Percentiles rank a stretch among this genome's conserved stretches.
phyloP scores from a whole-genome alignment of 2,888 invertebrate species.

The Agrochola macilenta region DNA sequence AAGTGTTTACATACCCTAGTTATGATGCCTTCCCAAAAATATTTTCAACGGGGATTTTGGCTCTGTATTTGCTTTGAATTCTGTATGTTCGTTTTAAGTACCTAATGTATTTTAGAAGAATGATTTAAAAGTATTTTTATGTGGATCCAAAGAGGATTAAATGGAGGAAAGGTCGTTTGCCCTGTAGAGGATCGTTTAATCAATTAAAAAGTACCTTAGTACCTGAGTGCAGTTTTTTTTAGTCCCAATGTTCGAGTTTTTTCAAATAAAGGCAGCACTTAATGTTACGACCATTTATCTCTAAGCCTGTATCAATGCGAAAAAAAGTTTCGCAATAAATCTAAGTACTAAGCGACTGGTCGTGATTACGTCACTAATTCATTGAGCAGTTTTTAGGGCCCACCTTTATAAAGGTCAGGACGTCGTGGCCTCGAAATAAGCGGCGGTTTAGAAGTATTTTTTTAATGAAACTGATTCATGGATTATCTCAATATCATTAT shows the following conservation, averaged over 20 bases:
- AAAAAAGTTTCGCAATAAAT: constrained; percentile 69
- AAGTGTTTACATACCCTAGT: constrained; percentile 22
- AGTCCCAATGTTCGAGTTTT: constrained; percentile 2
- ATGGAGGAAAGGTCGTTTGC: neutral
- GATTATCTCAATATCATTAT: neutral
- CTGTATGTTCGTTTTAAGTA: neutral
- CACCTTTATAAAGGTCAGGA: constrained; percentile 48
- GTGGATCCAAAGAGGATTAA: neutral
- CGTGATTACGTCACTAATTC: constrained; percentile 62
- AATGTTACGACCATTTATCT: constrained; percentile 64
- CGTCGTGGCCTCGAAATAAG: constrained; percentile 32
- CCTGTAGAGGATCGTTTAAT: neutral
- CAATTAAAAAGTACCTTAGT: constrained; percentile 8
- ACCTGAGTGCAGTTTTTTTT: constrained; percentile 16
- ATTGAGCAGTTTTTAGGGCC: constrained; percentile 47
- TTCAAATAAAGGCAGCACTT: constrained; percentile 61
- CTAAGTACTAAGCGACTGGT: constrained; percentile 49
- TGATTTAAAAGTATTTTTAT: constrained; percentile 13
- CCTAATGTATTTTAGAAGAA: neutral
- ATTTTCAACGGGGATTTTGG: neutral
- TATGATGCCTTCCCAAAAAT: constrained; percentile 15
- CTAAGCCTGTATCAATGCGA: constrained; percentile 62
- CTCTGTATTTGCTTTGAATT: constrained; percentile 20
- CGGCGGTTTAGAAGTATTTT: constrained; percentile 16
- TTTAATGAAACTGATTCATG: constrained; percentile 11